Evolutionary conservation across 2,113 vertebrate species (phyloP), one percentile per base, ranked within the genome.

Genomic region (Chaetura pelagica): DNA sequence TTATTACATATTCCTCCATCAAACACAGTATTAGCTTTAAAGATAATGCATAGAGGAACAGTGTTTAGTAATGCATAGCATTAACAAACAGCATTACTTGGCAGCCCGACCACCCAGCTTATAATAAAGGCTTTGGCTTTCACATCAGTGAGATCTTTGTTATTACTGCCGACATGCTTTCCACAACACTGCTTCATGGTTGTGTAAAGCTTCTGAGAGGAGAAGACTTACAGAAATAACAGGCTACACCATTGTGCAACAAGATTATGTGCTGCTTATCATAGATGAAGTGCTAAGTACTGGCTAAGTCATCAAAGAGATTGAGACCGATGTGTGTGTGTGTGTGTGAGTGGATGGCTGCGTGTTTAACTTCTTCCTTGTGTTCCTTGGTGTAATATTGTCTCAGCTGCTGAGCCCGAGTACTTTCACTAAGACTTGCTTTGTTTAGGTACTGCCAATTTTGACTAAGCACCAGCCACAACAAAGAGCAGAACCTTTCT

Each of bases 81-180:
- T 84, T 94, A 93, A 82, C 61, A 73, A 94, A 61, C 80, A 81
- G 74, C 94, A 86, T 93, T 95, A 66, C 82, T 97, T 95, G 95
- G 93, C 93, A 97, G 84, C 54, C 54, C 94, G 86, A 90, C 48
- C 67, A 72, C 80, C 57, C 72, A 75, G 75, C 48, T 97, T 90
- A 83, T 90, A 84, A 95, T 40, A 94, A 95, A 95, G 89, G 90
- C 93, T 93, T 95, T 93, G 79, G 88, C 75, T 96, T 97, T 96
- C 90, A 77, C 82, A 93, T 95, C 93, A 96, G 82, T 85, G 95
- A 85, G 89, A 91, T 89, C 96, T 96, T 97, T 96, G 92, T 86
- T 86, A 42, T 88, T 85, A 67, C 92, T 97, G 95, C 90, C 95
- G 96, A 88, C 90, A 66, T 58, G 92, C 84, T 91, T 77, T 92